Evolutionary conservation across 2,113 vertebrate genomes (phyloP).

Genomic region (Artemisiospiza belli): DNA sequence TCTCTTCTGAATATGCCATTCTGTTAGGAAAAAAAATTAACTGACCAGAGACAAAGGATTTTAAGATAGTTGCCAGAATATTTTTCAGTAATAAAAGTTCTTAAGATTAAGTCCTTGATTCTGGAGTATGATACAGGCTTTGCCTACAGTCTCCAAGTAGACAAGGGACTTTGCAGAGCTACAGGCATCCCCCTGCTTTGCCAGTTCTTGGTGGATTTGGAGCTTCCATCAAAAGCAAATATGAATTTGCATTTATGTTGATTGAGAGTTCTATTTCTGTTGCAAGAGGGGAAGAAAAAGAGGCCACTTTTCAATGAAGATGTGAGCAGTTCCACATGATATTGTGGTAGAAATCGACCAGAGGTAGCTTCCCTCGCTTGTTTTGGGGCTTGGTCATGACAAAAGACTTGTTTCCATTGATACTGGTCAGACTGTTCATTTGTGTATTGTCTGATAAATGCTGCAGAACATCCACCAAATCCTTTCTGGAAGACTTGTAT

Average conservation of each 20-base stretch:
- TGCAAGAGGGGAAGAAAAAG: neutral
- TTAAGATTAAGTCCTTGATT: neutral
- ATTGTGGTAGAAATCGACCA: rapidly evolving
- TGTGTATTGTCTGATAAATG: neutral
- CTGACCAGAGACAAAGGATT: neutral
- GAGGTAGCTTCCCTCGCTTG: neutral
- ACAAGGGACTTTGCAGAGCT: neutral
- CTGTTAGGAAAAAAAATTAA: neutral
- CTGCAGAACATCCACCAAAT: neutral
- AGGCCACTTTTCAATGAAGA: neutral
- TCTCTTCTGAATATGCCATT: neutral
- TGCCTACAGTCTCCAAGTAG: neutral
- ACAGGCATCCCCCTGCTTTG: neutral
- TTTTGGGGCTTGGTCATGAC: neutral
- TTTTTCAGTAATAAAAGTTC: neutral
- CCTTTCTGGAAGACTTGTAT: neutral
- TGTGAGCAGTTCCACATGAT: neutral
- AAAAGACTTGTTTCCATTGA: neutral
- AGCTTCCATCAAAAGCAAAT: neutral
- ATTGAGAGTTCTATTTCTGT: neutral
- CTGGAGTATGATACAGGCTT: neutral
- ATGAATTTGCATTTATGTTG: neutral
- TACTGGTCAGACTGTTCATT: neutral
- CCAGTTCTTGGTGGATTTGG: neutral
- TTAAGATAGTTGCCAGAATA: neutral